Percentiles rank a stretch among this genome's conserved stretches.
Conservation (phyloP, 2,113 vertebrate genomes). For the Corythornis vintsioides region DNA sequence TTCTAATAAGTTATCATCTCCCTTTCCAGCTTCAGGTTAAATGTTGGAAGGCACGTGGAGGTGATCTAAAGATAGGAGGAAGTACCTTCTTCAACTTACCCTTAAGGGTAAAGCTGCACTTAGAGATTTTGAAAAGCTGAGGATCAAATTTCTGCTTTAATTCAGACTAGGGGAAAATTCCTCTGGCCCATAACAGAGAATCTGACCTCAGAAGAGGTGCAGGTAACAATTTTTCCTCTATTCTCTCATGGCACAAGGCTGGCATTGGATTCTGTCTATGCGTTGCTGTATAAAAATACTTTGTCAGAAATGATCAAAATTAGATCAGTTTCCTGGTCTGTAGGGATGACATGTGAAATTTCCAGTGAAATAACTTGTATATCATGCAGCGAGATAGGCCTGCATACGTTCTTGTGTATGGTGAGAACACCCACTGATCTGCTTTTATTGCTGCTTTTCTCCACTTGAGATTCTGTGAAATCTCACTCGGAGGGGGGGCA, state of each 20-base stretch:
- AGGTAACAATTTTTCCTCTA: background rate
- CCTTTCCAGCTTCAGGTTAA: background rate
- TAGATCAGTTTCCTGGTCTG: background rate
- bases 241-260: background rate
- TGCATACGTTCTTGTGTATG: background rate
- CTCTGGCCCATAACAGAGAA: background rate
- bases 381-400: background rate
- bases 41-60: background rate
- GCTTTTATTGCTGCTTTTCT: conserved; percentile 2
- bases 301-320: background rate
- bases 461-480: conserved; percentile 11
- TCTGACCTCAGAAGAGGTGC: background rate
- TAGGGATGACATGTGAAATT: background rate
- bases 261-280: background rate
- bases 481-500: background rate
- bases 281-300: background rate
- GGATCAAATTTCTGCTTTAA: background rate
- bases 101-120: background rate
- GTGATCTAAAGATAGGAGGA: background rate
- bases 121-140: background rate
- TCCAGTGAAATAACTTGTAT: background rate
- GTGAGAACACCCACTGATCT: background rate
- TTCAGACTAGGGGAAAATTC: background rate
- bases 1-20: background rate
- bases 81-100: background rate